A percentile compares a stretch with the other conserved stretches of the same genome.
phyloP scores from a whole-genome alignment of 2,113 vertebrate genomes.

The Onychostruthus taczanowskii region DNA sequence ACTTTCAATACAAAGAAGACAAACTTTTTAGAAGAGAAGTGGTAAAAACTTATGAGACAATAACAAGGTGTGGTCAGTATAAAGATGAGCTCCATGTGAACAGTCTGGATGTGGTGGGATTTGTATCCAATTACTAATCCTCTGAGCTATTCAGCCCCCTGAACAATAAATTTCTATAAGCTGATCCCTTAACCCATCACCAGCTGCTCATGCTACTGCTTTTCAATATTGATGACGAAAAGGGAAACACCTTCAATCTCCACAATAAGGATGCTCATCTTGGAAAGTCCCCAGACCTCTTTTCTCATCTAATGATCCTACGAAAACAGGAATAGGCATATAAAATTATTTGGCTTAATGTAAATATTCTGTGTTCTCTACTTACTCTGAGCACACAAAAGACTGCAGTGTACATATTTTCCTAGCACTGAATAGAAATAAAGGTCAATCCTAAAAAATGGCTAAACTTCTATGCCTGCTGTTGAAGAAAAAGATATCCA shows the following conservation, averaged over 20 bases:
- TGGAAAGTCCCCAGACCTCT: not conserved
- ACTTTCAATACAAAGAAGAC: not conserved
- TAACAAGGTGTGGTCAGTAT: not conserved
- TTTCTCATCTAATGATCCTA: not conserved
- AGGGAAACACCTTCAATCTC: not conserved
- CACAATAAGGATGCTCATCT: not conserved
- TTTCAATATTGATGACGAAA: not conserved
- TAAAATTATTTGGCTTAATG: not conserved
- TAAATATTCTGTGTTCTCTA: not conserved
- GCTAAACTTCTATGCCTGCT: not conserved
- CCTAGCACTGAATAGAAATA: not conserved
- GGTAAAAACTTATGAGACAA: not conserved
- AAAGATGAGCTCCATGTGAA: not conserved
- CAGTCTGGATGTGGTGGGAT: not conserved
- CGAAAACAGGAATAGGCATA: not conserved
- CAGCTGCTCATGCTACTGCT: not conserved
- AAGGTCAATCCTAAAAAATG: not conserved
- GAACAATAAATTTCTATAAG: not conserved
- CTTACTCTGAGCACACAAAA: not conserved
- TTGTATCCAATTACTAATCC: constrained; percentile 3
- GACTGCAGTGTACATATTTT: not conserved
- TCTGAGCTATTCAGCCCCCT: not conserved
- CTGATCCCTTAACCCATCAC: not conserved
- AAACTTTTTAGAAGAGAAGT: not conserved
- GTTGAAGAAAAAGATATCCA: not conserved